phyloP scores from a whole-genome alignment of 2,797 vertebrate species.

The Zalophus californianus region DNA sequence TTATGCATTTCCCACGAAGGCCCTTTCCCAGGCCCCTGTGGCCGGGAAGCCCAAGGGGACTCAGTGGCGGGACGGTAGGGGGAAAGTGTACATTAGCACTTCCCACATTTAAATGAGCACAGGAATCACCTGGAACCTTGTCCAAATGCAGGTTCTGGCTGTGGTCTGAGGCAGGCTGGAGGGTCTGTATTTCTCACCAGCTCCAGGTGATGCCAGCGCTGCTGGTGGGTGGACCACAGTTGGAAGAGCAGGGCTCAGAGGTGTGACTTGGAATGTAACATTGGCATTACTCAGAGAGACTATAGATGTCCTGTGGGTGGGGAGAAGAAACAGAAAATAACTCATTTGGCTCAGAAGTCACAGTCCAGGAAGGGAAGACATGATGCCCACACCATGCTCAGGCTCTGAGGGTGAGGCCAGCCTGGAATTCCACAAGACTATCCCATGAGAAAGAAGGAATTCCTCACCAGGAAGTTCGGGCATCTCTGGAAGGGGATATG shows the following conservation, averaged over 20 bases:
- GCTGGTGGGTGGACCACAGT: not conserved
- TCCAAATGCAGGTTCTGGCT: not conserved
- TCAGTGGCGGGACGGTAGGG: accelerated
- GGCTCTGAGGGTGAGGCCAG: not conserved
- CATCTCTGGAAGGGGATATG: not conserved
- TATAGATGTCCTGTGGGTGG: not conserved
- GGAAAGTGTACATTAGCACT: not conserved
- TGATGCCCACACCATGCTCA: not conserved
- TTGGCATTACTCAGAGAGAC: not conserved
- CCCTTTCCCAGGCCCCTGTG: not conserved
- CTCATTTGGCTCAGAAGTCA: not conserved
- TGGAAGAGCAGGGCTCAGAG: not conserved
- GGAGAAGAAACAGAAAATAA: not conserved
- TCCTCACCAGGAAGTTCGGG: not conserved
- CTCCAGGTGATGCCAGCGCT: accelerated
- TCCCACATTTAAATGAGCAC: no score
- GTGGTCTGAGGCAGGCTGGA: not conserved
- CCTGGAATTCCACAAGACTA: not conserved
- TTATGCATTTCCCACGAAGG: not conserved
- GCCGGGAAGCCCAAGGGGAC: not conserved
- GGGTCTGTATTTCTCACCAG: not conserved
- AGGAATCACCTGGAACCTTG: not conserved
- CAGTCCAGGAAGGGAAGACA: not conserved
- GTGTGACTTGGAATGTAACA: not conserved
- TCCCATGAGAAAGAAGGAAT: not conserved